phyloP scores from a whole-genome alignment of 2,888 invertebrate species.

The Cheilosia pagana region DNA sequence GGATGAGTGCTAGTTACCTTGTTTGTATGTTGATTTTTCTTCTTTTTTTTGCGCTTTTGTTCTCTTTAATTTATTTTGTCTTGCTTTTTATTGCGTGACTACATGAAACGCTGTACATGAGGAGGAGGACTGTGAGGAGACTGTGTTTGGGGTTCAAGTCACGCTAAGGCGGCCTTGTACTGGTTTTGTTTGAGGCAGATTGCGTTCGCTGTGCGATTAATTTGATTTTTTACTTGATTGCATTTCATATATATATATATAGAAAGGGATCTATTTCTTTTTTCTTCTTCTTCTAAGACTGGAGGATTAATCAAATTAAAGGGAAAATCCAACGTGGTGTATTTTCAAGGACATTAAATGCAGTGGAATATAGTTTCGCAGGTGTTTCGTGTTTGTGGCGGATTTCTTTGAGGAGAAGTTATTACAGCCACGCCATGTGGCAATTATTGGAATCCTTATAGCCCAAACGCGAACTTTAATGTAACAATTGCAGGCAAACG shows the following conservation, averaged over 20 bases:
- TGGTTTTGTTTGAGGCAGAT: conserved; percentile 42
- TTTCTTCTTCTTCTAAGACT: conserved; percentile 30
- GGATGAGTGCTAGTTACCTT: conserved; percentile 60
- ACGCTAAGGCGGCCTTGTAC: conserved; percentile 71
- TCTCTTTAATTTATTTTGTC: conserved; percentile 44
- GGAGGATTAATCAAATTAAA: conserved; percentile 59
- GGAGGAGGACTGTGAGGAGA: not conserved
- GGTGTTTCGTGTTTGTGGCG: conserved; percentile 13
- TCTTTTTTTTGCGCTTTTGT: conserved; percentile 1
- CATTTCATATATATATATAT: conserved; percentile 37
- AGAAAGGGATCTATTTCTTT: conserved; percentile 15
- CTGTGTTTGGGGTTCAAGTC: conserved; percentile 41
- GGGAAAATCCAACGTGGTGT: conserved; percentile 6
- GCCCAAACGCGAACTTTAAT: not conserved
- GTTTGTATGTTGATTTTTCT: conserved; percentile 46
- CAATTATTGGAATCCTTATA: conserved; percentile 13
- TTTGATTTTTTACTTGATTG: conserved; percentile 68
- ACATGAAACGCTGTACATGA: conserved; percentile 41
- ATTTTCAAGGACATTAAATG: conserved; percentile 56
- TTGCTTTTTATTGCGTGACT: conserved; percentile 64
- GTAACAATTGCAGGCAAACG: not conserved
- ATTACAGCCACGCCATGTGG: conserved; percentile 22
- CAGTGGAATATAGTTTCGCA: conserved; percentile 8
- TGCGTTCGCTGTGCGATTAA: conserved; percentile 62
- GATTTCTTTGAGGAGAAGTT: conserved; percentile 4